These are phyloP conservation scores for Dorcus parallelipipedus DNA, from an alignment of 2,888 invertebrate genomes.

Conservation along the genomic window DNA sequence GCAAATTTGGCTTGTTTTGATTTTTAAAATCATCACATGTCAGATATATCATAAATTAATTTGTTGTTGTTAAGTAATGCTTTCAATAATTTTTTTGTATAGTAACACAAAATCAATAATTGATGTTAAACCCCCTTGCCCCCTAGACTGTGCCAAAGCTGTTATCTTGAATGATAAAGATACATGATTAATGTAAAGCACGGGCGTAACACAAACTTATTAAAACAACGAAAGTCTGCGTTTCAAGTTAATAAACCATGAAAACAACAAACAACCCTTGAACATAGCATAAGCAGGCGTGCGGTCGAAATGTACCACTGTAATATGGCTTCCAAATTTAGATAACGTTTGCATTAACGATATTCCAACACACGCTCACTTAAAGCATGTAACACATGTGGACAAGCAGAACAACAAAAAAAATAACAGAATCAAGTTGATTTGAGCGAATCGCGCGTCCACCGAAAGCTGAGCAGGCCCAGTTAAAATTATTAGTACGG, in stretches of 20 bases:
- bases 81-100: constrained; percentile 5
- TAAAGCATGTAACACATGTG: constrained; percentile 17
- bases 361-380: constrained; percentile 6
- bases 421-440: constrained; percentile 34
- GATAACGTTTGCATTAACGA: constrained; percentile 14
- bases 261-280: constrained; percentile 1
- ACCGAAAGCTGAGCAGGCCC: constrained; percentile 72
- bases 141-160: constrained; percentile 25
- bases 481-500: constrained; percentile 84
- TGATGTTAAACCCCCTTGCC: constrained; percentile 43
- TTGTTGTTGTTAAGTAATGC: no score
- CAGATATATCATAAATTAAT: background rate
- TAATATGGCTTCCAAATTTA: constrained; percentile 34
- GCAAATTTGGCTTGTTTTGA: no score
- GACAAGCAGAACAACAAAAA: constrained; percentile 23
- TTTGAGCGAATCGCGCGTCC: constrained; percentile 47
- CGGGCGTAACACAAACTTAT: no score
- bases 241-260: no score
- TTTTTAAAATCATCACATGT: no score
- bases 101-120: constrained; percentile 45
- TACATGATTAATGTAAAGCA: background rate
- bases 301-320: background rate
- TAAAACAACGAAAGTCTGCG: no score
- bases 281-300: background rate
- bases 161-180: constrained; percentile 7